Percentiles rank a stretch among this genome's conserved stretches.
Evolutionary conservation across 2,113 vertebrate genomes (phyloP).

Genomic region (Prinia subflava): DNA sequence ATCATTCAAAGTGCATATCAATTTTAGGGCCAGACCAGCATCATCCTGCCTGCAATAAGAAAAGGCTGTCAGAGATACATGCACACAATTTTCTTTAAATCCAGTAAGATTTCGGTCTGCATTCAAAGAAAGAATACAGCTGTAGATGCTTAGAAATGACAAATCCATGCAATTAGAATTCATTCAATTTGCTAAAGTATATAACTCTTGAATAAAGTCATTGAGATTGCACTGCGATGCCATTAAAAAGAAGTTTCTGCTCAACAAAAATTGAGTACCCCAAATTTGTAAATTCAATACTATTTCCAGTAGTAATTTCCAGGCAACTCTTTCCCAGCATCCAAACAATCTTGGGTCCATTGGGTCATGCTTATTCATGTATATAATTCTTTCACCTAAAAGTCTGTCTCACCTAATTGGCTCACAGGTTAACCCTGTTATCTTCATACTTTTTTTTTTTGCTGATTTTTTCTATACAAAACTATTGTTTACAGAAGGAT

Average conservation of each 20-base stretch:
- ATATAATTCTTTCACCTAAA: background rate
- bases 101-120: background rate
- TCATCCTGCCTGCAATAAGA: background rate
- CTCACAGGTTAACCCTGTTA: background rate
- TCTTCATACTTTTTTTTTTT: background rate
- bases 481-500: background rate
- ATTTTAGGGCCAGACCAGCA: background rate
- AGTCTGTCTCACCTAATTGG: background rate
- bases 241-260: background rate
- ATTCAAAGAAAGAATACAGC: background rate
- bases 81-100: background rate
- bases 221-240: background rate
- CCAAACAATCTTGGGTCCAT: background rate
- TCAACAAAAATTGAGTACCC: background rate
- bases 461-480: background rate
- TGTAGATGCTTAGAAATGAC: background rate
- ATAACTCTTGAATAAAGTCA: background rate
- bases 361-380: background rate
- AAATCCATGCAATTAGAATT: background rate
- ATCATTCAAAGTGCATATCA: background rate
- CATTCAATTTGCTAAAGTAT: background rate
- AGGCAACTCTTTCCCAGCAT: background rate
- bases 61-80: background rate
- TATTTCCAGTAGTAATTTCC: background rate
- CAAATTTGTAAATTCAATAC: background rate